A percentile compares a stretch with the other conserved stretches of the same genome.
phyloP scores from a whole-genome alignment of 1,140 invertebrate species.

The Epicauta chinensis region DNA sequence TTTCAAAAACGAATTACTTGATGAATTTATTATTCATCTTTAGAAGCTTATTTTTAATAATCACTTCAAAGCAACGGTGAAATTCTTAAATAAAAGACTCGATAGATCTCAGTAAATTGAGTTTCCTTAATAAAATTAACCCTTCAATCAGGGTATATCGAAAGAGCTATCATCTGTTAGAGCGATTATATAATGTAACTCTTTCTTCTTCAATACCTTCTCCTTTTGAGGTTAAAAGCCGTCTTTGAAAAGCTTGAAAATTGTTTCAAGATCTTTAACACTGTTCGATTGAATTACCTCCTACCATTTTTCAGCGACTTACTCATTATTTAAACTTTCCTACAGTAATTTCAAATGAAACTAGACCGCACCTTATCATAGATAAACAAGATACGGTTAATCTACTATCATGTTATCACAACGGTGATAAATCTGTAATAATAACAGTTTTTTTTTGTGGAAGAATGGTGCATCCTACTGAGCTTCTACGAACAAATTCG shows the following conservation, averaged over 20 bases:
- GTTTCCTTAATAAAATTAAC: constrained; percentile 18
- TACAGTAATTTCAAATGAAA: not conserved
- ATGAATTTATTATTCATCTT: constrained; percentile 13
- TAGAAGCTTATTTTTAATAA: constrained; percentile 17
- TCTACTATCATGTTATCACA: too few species aligned
- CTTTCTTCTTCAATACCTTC: constrained; percentile 8
- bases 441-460: too few species aligned
- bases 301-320: not conserved
- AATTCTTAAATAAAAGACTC: constrained; percentile 18
- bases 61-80: constrained; percentile 15
- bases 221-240: constrained; percentile 12
- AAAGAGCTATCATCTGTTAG: constrained; percentile 10
- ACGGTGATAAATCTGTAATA: too few species aligned
- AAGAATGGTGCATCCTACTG: constrained; percentile 36
- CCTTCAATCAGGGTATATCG: constrained; percentile 17
- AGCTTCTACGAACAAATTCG: constrained; percentile 34
- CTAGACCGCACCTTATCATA: not conserved
- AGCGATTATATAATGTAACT: constrained; percentile 17
- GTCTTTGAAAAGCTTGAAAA: constrained; percentile 6
- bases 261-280: not conserved
- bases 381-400: constrained; percentile 3
- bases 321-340: not conserved
- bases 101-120: constrained; percentile 19
- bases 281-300: not conserved
- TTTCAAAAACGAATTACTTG: constrained; percentile 8